phyloP scores from a whole-genome alignment of 2,888 invertebrate genomes.

The Leptinotarsa haldemani region DNA sequence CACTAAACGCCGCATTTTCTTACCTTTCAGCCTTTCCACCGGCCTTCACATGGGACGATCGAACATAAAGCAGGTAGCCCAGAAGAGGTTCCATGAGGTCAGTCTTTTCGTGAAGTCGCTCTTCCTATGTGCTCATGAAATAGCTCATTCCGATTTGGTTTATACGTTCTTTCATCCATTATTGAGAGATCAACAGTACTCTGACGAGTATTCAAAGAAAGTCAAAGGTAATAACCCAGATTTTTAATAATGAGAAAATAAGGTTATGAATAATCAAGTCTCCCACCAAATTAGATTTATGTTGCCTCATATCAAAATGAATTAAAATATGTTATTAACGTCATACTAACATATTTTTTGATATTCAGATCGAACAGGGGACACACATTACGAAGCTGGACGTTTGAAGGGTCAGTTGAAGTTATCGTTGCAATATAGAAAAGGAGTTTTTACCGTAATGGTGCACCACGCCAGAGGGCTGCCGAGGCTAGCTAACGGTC shows the following conservation, averaged over 20 bases:
- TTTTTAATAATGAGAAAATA: neutral
- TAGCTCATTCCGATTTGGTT: constrained; percentile 94
- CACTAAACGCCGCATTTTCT: neutral
- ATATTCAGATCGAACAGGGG: constrained; percentile 55
- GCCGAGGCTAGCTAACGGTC: constrained; percentile 80
- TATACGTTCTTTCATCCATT: constrained; percentile 99
- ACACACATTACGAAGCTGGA: constrained; percentile 56
- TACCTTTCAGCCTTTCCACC: constrained; percentile 70
- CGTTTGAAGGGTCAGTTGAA: constrained; percentile 80
- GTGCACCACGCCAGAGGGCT: constrained; percentile 92
- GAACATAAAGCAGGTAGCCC: constrained; percentile 94
- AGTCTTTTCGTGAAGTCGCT: constrained; percentile 88
- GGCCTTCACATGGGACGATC: constrained; percentile 90
- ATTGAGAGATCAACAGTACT: constrained; percentile 92
- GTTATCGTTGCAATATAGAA: constrained; percentile 80
- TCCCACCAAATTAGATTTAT: too few relatives aligned
- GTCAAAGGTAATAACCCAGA: constrained; percentile 73
- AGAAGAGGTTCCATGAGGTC: constrained; percentile 89
- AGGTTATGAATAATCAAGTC: too few relatives aligned
- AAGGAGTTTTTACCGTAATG: constrained; percentile 82
- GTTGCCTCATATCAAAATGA: neutral
- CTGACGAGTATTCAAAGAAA: constrained; percentile 82
- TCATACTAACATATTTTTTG: constrained; percentile 15
- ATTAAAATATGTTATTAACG: neutral
- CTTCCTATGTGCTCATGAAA: constrained; percentile 90